Base-by-base conservation (phyloP, 2,113 vertebrate species). In the Sinocyclocheilus anophthalmus region DNA sequence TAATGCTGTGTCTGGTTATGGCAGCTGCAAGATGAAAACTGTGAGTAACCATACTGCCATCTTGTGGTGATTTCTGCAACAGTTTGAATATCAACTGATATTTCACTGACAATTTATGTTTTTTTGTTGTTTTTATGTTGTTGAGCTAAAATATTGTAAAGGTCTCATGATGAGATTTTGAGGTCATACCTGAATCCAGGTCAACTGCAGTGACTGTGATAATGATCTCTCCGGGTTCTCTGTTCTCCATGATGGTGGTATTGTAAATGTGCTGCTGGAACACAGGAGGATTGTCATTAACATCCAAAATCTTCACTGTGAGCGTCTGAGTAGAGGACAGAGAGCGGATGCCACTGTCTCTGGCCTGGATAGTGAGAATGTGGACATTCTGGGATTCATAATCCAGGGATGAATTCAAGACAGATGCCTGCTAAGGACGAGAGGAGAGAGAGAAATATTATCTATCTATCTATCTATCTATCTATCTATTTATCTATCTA, bases 271-370 rank as follows among this genome's bases (percentile, higher is more conserved):
- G 84, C 86, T 95, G 93, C 67, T 91, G 91, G 93, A 98, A 98
- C 30, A 91, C 1, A 0, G 97, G 97, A 0, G 86, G 57, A 85
- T 95, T 94, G 61, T 99, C 97, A 59, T 97, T 99, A 13, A 97
- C 92, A 20, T 99, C 98, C 37, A 94, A 89, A 87, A 99, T 94
- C 86, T 90, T 39, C 53, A 99, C 65, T 0, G 94, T 97, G 89
- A 99, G 88, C 14, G 93, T 95, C 92, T 98, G 97, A 0, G 93
- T 96, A 59, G 97, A 93, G 1, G 96, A 97, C 5, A 96, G 96
- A 2, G 93, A 69, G 0, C 96, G 96, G 1, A 14, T 83, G 59
- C 97, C 97, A 0, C 87, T 91, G 92, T 99, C 97, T 16, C 91
- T 73, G 0, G 95, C 97, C 53, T 94, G 45, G 13, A 98, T 26